phyloP scores from a whole-genome alignment of 2,888 invertebrate genomes.

The Acronicta psi region DNA sequence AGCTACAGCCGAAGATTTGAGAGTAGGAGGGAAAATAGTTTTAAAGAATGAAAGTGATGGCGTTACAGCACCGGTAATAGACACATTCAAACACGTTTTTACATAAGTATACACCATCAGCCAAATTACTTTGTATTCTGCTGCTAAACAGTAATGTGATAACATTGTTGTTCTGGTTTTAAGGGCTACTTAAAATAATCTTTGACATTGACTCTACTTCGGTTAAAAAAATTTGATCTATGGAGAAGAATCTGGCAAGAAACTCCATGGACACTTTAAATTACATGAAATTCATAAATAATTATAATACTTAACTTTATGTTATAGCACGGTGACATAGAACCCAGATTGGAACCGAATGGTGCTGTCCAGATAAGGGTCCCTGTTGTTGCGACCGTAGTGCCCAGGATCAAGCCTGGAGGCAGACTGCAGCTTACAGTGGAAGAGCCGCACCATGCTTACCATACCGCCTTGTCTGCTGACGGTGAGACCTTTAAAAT shows the following conservation, averaged over 20 bases:
- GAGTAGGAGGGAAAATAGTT: constrained; percentile 90
- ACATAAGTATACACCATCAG: too few relatives aligned
- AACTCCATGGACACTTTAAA: too few relatives aligned
- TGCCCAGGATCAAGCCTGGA: constrained; percentile 84
- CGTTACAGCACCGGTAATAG: constrained; percentile 59
- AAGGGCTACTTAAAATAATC: too few relatives aligned
- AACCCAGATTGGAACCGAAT: constrained; percentile 57
- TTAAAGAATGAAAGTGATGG: constrained; percentile 71
- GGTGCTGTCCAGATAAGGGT: constrained; percentile 88
- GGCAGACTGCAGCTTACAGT: constrained; percentile 86
- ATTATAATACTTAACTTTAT: too few relatives aligned
- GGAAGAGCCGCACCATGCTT: constrained; percentile 85
- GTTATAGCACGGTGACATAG: constrained; percentile 27
- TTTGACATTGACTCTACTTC: too few relatives aligned
- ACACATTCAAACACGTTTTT: not conserved
- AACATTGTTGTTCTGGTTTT: too few relatives aligned
- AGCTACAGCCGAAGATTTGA: constrained; percentile 92
- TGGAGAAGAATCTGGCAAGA: too few relatives aligned
- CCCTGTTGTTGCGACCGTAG: constrained; percentile 90
- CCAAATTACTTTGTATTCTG: too few relatives aligned
- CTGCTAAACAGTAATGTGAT: too few relatives aligned
- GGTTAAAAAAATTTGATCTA: too few relatives aligned
- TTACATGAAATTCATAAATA: too few relatives aligned
- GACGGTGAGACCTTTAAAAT: constrained; percentile 62
- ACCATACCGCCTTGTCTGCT: constrained; percentile 77